These are phyloP conservation scores for Asarcornis scutulata DNA, from an alignment of 2,113 vertebrate genomes.

Conservation along the genomic window DNA sequence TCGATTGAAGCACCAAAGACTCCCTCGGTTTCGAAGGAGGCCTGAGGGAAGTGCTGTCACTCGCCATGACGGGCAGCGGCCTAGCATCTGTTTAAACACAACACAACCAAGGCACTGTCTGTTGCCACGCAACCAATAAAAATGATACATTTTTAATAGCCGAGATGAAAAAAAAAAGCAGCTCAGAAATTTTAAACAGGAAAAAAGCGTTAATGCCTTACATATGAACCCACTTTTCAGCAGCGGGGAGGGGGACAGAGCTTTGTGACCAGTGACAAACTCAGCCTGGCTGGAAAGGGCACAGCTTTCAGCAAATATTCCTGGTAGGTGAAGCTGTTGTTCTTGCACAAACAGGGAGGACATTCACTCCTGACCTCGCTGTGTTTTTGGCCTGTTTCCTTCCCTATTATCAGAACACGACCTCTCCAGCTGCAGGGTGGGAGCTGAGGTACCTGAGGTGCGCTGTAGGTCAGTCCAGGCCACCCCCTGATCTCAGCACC, in stretches of 20 bases:
- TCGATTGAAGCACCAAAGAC: not conserved
- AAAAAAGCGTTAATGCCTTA: not conserved
- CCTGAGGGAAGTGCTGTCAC: conserved; percentile 41
- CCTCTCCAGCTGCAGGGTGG: not conserved
- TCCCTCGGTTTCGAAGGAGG: conserved; percentile 17
- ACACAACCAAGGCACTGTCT: conserved; percentile 59
- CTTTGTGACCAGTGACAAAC: not conserved
- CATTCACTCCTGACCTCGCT: not conserved
- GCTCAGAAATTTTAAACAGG: not conserved
- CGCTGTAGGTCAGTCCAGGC: not conserved
- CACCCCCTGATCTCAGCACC: not conserved
- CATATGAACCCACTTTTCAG: not conserved
- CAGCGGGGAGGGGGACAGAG: not conserved
- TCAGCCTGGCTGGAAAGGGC: not conserved
- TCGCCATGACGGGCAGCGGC: conserved; percentile 37
- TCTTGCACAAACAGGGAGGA: not conserved
- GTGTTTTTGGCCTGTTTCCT: not conserved
- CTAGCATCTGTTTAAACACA: conserved; percentile 65
- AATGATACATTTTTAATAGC: conserved; percentile 60
- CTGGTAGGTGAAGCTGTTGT: not conserved
- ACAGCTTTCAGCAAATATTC: not conserved
- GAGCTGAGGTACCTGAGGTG: not conserved
- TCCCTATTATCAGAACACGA: not conserved
- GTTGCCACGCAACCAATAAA: conserved; percentile 69
- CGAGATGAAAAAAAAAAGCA: not conserved